Base-by-base conservation (phyloP, 2,113 vertebrate species). In the rabbit (Oryctolagus cuniculus) region DNA sequence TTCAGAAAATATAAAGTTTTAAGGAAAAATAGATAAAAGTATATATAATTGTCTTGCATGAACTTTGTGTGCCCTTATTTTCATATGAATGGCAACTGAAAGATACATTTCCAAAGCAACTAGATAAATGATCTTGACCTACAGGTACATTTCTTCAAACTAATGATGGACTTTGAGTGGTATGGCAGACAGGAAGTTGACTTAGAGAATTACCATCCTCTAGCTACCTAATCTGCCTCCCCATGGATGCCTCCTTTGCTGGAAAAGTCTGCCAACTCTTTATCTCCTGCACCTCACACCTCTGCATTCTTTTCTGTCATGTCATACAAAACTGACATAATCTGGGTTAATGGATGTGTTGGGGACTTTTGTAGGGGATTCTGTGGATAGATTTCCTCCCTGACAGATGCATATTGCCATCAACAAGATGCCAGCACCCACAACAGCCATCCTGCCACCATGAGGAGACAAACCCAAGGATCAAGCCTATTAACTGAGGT, bases 21-120 rank as follows among this genome's bases (percentile, higher is more conserved):
- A 84, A 93, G 51, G 92, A 95, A 90, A 96, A 27, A 58, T 51
- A 87, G 75, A 80, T 90, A 87, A 12, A 96, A 96, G 87, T 70
- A 94, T 96, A 96, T 86, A 36, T 36, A 90, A 34, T 86, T 93
- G 36, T 10, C 73, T 73, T 95, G 19, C 44, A 85, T 93, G 53
- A 89, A 64, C 5, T 89, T 66, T 24, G 79, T 75, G 19, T 25
- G 34, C 10, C 36, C 61, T n/a, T 36, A 51, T 73, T 88, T 51
- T 58, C 13, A 58, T 19, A 81, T 36, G 85, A 96, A 72, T 93
- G 51, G 19, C 8, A 55, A 25, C 11, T 91, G 67, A 94, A 70
- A 87, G 24, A 89, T 31, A 87, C 49, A 88, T n/a, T 70, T 10
- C 51, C 91, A 97, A 95, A 95, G 92, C 63, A 84, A 38, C 1